Conservation (phyloP, 53 echinoderm and acorn worm species). For the Arbacia lixula region DNA sequence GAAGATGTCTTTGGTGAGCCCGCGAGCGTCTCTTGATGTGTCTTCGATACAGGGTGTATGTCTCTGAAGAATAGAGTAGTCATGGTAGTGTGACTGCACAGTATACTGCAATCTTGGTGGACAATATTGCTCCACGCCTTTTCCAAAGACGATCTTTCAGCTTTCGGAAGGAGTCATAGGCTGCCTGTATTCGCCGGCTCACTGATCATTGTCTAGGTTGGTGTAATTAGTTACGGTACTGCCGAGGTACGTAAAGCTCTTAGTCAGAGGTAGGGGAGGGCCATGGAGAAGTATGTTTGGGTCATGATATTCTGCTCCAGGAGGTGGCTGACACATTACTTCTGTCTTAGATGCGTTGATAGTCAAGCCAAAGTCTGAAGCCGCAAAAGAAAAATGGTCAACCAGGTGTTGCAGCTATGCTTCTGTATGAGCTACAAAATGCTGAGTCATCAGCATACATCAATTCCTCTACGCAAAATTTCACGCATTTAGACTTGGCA, state of each 20-base stretch:
- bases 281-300: no score
- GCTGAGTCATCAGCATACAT: conserved; percentile 58
- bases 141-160: conserved; percentile 60
- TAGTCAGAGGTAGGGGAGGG: no score
- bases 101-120: conserved; percentile 44
- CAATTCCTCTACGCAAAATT: conserved; percentile 31
- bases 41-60: conserved; percentile 30
- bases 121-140: conserved; percentile 33
- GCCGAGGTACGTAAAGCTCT: no score
- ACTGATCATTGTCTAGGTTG: conserved; percentile 40
- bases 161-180: conserved; percentile 27
- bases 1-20: conserved; percentile 40
- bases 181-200: conserved; percentile 51
- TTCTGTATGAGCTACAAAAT: conserved; percentile 53
- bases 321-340: conserved; percentile 45
- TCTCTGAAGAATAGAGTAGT: conserved; percentile 31
- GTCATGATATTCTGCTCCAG: conserved; percentile 18
- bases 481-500: background rate
- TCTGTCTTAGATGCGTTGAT: conserved; percentile 51
- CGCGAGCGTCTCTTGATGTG: conserved; percentile 41
- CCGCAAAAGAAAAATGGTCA: background rate
- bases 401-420: conserved; percentile 28
- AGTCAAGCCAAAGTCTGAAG: conserved; percentile 37
- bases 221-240: no score
- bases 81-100: conserved; percentile 21